phyloP scores from a whole-genome alignment of 2,797 vertebrate genomes.

The Malurus splendens region DNA sequence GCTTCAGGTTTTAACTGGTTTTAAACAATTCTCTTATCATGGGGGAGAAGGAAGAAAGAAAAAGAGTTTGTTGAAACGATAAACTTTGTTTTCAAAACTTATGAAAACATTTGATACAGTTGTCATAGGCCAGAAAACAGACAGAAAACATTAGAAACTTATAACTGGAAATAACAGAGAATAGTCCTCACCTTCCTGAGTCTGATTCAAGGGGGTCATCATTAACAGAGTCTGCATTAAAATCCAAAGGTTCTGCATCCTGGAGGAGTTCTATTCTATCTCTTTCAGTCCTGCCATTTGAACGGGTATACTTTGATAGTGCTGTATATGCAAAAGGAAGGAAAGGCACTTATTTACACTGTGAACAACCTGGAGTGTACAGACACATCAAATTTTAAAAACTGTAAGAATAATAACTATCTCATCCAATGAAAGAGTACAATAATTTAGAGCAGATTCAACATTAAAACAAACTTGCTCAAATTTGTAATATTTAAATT shows the following conservation, averaged over 20 bases:
- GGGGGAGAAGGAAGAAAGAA: not conserved
- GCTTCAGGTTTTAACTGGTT: not conserved
- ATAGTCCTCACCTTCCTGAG: conserved; percentile 73
- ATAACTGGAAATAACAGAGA: not conserved
- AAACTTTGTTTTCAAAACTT: not conserved
- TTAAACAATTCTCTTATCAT: not conserved
- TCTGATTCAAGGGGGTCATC: conserved; percentile 85
- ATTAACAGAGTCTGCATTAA: conserved; percentile 82
- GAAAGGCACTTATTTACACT: not conserved
- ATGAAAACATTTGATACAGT: not conserved
- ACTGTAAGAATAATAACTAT: accelerated
- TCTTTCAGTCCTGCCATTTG: conserved; percentile 79
- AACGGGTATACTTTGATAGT: conserved; percentile 81
- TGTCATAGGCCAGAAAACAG: not conserved
- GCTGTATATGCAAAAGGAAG: conserved; percentile 58
- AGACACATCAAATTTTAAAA: not conserved
- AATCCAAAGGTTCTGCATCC: conserved; percentile 91
- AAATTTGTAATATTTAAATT: not conserved
- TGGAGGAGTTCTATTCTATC: conserved; percentile 91
- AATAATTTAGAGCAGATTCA: not conserved
- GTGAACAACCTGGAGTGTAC: not conserved
- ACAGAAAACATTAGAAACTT: not conserved
- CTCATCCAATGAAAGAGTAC: not conserved
- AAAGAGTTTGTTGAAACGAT: not conserved
- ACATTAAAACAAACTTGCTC: not conserved